These are phyloP conservation scores for Apodemia hepburni DNA, from an alignment of 2,888 invertebrate genomes.

Conservation along the genomic window DNA sequence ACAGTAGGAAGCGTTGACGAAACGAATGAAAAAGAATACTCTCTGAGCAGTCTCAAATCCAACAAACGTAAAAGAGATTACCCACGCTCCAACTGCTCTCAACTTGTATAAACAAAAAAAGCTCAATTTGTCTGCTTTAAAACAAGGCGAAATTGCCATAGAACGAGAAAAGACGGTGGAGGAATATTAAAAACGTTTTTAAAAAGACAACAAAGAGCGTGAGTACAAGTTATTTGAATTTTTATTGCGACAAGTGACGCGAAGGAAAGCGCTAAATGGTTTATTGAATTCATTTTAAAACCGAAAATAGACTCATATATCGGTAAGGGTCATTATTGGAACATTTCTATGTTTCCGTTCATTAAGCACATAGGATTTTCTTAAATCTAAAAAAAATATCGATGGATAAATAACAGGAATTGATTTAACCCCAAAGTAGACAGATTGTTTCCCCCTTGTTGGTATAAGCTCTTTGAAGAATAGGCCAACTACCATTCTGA, in stretches of 20 bases:
- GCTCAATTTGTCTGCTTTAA: conserved; percentile 68
- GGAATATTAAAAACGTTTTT: conserved; percentile 77
- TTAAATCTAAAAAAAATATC: too few relatives aligned
- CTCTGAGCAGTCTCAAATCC: conserved; percentile 58
- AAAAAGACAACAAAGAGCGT: conserved; percentile 58
- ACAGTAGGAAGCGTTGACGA: conserved; percentile 61
- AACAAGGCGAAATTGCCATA: conserved; percentile 69
- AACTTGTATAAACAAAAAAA: conserved; percentile 76
- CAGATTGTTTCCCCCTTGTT: too few relatives aligned
- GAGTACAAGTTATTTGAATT: conserved; percentile 64
- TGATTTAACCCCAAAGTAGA: too few relatives aligned
- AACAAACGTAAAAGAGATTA: conserved; percentile 77
- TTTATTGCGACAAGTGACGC: conserved; percentile 59
- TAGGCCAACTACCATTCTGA: too few relatives aligned
- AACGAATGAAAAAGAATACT: conserved; percentile 64
- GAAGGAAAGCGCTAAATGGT: conserved; percentile 27
- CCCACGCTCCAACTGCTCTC: conserved; percentile 71
- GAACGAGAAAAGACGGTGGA: conserved; percentile 56
- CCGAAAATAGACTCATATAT: neutral
- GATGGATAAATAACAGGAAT: too few relatives aligned
- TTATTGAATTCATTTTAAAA: conserved; percentile 23
- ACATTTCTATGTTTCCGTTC: too few relatives aligned
- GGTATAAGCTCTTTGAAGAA: too few relatives aligned
- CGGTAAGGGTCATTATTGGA: too few relatives aligned
- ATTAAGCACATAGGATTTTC: too few relatives aligned